These are phyloP conservation scores for Choloepus didactylus DNA, from an alignment of 2,797 vertebrate genomes.

Conservation along the genomic window DNA sequence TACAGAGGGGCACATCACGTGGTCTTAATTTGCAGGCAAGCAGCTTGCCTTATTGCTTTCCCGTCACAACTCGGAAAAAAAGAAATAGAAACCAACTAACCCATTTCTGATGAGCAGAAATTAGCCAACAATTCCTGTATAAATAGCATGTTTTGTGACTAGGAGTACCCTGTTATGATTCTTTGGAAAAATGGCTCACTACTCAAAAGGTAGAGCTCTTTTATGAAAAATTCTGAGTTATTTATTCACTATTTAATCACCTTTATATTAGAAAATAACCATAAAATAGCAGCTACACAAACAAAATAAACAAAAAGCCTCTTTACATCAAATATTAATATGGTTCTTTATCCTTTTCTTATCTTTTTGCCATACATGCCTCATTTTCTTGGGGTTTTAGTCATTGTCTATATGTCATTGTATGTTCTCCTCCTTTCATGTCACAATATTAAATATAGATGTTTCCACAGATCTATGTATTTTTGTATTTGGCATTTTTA, in stretches of 20 bases:
- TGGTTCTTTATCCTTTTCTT: not conserved
- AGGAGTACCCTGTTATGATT: not conserved
- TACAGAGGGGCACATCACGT: rapidly evolving
- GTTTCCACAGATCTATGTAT: not conserved
- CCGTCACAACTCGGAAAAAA: not conserved
- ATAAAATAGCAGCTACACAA: not conserved
- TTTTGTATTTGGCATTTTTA: not conserved
- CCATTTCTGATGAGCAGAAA: not conserved
- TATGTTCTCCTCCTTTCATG: rapidly evolving
- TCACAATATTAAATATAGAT: not conserved
- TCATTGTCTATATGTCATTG: not conserved
- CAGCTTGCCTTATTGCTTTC: not conserved
- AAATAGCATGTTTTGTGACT: not conserved
- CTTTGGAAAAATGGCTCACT: not conserved
- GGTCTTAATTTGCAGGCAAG: not conserved
- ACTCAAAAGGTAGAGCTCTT: not conserved
- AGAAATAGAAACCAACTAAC: not conserved
- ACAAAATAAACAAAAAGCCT: not conserved
- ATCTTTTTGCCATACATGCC: not conserved
- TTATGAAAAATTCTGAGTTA: not conserved
- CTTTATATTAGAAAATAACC: not conserved
- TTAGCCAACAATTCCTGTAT: not conserved
- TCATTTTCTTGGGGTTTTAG: not conserved
- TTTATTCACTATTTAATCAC: not conserved
- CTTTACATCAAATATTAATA: not conserved